Conservation (phyloP, 2,113 vertebrate species). For the Cichladusa arquata region DNA sequence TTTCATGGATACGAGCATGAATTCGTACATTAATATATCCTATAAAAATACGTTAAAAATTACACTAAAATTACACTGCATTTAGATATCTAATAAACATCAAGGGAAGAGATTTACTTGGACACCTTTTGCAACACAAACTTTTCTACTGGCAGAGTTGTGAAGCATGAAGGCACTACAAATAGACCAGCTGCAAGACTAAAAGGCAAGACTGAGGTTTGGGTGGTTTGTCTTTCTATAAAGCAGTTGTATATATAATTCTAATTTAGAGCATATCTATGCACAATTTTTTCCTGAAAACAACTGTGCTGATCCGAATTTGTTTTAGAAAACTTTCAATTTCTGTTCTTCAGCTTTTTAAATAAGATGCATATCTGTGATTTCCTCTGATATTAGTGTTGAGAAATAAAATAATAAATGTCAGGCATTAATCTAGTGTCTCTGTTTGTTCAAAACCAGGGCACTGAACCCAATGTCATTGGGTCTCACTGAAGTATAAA, state of each 20-base stretch:
- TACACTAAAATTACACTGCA: neutral
- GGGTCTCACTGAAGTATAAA: neutral
- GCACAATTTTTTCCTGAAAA: neutral
- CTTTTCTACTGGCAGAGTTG: neutral
- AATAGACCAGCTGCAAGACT: neutral
- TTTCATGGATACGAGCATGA: neutral
- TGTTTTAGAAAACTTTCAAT: neutral
- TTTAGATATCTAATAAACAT: neutral
- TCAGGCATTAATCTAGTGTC: neutral
- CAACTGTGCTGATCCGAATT: neutral
- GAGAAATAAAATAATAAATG: neutral
- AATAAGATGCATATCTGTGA: neutral
- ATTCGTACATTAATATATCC: neutral
- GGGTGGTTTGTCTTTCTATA: neutral
- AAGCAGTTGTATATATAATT: neutral
- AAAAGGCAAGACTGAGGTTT: neutral
- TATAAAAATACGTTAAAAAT: neutral
- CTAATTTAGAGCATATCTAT: neutral
- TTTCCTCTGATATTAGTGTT: neutral
- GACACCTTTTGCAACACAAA: neutral
- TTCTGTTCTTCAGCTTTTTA: neutral
- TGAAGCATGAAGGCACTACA: neutral
- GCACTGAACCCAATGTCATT: neutral
- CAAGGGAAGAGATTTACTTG: neutral
- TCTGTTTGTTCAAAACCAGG: neutral